phyloP scores from a whole-genome alignment of 2,113 vertebrate species.

The Phaethornis superciliosus region DNA sequence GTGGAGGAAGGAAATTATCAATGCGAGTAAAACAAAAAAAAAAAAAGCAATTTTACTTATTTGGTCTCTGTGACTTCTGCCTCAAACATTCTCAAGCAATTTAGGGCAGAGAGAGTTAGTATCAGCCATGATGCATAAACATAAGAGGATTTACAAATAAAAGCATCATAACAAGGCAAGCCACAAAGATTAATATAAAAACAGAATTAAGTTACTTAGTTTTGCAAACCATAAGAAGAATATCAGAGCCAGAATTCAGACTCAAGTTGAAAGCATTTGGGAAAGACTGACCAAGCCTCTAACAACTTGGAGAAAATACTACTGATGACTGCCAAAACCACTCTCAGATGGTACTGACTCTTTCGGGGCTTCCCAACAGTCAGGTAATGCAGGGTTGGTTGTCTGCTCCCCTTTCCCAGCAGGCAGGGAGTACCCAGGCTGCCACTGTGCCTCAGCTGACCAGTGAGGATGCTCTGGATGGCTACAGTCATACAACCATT shows the following conservation, averaged over 20 bases:
- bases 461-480: not conserved
- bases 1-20: not conserved
- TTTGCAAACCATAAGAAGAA: not conserved
- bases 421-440: not conserved
- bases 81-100: not conserved
- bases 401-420: not conserved
- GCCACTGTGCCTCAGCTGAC: not conserved
- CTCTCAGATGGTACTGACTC: too few species aligned
- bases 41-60: not conserved
- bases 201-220: not conserved
- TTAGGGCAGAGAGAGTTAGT: not conserved
- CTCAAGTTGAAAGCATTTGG: not conserved
- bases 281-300: not conserved
- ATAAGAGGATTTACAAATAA: not conserved
- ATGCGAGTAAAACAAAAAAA: not conserved
- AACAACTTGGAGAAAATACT: not conserved
- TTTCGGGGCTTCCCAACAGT: not conserved
- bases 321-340: not conserved
- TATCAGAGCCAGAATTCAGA: not conserved
- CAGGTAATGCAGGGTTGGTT: fast-evolving
- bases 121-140: not conserved
- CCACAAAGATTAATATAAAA: not conserved
- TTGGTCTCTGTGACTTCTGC: not conserved
- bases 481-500: not conserved
- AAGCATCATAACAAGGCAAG: not conserved